These are phyloP conservation scores for Agrotis puta DNA, from an alignment of 2,888 invertebrate genomes.

Conservation along the genomic window DNA sequence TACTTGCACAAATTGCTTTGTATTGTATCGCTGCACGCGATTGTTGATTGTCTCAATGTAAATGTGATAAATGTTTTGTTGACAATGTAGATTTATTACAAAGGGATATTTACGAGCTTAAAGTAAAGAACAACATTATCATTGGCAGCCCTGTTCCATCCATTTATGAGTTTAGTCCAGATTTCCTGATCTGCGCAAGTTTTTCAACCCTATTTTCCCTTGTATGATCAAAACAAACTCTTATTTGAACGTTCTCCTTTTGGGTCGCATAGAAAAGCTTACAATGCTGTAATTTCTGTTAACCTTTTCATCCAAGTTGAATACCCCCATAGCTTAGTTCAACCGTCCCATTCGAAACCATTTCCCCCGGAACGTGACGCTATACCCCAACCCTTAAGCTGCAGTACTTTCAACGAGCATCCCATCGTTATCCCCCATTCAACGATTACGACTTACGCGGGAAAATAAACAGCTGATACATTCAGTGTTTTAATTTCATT, in stretches of 20 bases:
- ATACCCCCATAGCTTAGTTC: slow-evolving; percentile 3
- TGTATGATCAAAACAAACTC: neutral
- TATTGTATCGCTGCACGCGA: slow-evolving; percentile 55
- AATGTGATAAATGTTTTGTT: slow-evolving; percentile 16
- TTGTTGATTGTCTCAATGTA: slow-evolving; percentile 21
- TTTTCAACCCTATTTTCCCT: too few species aligned
- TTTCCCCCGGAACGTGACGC: slow-evolving; percentile 15
- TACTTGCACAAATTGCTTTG: slow-evolving; percentile 44
- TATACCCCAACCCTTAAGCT: slow-evolving; percentile 27
- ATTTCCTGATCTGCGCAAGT: too few species aligned
- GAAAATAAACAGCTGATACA: slow-evolving; percentile 56
- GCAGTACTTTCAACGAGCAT: slow-evolving; percentile 35
- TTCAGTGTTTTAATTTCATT: slow-evolving; percentile 36
- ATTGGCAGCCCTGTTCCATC: too few species aligned
- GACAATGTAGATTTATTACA: slow-evolving; percentile 4
- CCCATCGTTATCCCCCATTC: slow-evolving; percentile 51
- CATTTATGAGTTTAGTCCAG: too few species aligned
- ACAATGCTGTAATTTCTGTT: slow-evolving; percentile 7
- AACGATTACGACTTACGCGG: slow-evolving; percentile 41
- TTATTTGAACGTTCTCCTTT: neutral
- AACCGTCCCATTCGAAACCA: slow-evolving; percentile 26
- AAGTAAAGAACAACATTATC: too few species aligned
- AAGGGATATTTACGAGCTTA: neutral
- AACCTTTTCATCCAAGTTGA: slow-evolving; percentile 7
- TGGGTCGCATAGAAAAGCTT: neutral